Evolutionary conservation across 2,797 vertebrate species (phyloP).

Genomic region (Sibirionetta formosa): DNA sequence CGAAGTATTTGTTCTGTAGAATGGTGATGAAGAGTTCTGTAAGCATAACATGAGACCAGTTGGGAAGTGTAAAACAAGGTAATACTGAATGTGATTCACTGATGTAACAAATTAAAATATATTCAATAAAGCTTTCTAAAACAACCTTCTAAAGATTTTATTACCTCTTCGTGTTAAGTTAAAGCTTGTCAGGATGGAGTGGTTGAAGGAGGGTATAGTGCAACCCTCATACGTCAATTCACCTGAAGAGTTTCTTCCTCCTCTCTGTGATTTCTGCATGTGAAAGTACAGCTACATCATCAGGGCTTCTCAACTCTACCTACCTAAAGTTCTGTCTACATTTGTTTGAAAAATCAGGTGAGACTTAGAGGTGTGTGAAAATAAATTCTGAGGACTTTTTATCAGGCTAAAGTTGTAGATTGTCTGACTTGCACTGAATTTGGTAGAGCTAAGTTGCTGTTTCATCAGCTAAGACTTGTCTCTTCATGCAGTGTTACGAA

Average conservation of each 20-base stretch:
- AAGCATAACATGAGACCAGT: not conserved
- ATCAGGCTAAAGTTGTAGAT: not conserved
- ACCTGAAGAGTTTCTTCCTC: not conserved
- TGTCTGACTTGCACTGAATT: not conserved
- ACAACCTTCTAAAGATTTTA: not conserved
- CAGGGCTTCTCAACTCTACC: not conserved
- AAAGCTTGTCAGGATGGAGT: not conserved
- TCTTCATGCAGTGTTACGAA: not conserved
- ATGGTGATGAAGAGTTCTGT: not conserved
- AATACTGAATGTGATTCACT: not conserved
- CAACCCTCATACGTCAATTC: not conserved
- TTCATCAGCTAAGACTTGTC: not conserved
- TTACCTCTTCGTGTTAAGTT: not conserved
- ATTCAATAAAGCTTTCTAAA: conserved; percentile 58
- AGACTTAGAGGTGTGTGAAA: not conserved
- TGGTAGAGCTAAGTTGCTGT: not conserved
- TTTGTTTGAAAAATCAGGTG: not conserved
- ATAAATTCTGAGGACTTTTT: not conserved
- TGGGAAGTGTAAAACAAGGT: not conserved
- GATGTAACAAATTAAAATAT: not conserved
- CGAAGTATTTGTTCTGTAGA: not conserved
- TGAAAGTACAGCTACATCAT: not conserved
- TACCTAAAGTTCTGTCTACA: not conserved
- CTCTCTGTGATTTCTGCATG: not conserved
- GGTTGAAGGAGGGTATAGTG: not conserved